Evolutionary conservation across 2,113 vertebrate genomes (phyloP).

Genomic region (Solea solea): DNA sequence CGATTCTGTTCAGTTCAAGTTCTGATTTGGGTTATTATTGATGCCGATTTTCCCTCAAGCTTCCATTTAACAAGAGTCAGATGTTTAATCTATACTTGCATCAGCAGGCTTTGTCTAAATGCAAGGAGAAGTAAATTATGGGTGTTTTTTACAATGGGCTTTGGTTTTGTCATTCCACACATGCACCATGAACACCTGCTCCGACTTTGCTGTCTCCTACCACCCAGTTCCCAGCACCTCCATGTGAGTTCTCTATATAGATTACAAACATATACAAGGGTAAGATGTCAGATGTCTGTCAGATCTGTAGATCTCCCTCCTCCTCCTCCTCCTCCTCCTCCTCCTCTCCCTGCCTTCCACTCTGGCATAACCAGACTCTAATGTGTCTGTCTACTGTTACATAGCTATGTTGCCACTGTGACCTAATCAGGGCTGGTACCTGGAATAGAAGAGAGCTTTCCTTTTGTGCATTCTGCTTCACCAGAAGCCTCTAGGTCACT

Average conservation of each 20-base stretch:
- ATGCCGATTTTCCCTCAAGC: not conserved
- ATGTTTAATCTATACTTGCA: fast-evolving
- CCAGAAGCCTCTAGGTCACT: conserved; percentile 1
- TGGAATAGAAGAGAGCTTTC: conserved; percentile 44
- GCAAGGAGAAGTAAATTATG: not conserved
- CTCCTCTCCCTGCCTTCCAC: not conserved
- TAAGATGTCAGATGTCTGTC: conserved; percentile 22
- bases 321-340: too few species aligned
- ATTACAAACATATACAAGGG: conserved; percentile 55
- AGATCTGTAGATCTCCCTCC: conserved; percentile 34
- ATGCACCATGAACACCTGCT: conserved; percentile 34
- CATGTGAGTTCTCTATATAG: conserved; percentile 66
- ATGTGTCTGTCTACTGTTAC: conserved; percentile 76
- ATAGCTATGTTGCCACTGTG: conserved; percentile 76
- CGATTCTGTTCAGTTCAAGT: not conserved
- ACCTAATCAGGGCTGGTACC: conserved; percentile 52
- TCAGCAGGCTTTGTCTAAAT: fast-evolving
- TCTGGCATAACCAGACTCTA: conserved; percentile 57
- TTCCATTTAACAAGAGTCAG: fast-evolving
- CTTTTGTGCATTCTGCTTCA: conserved; percentile 32
- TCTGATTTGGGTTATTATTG: fast-evolving
- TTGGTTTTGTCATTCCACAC: not conserved
- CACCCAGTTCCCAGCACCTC: conserved; percentile 8
- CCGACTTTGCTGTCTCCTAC: conserved; percentile 27
- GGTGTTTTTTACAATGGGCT: not conserved